A percentile compares a stretch with the other conserved stretches of the same genome.
phyloP scores from a whole-genome alignment of 2,797 vertebrate genomes.

The Phylloscopus collybita region DNA sequence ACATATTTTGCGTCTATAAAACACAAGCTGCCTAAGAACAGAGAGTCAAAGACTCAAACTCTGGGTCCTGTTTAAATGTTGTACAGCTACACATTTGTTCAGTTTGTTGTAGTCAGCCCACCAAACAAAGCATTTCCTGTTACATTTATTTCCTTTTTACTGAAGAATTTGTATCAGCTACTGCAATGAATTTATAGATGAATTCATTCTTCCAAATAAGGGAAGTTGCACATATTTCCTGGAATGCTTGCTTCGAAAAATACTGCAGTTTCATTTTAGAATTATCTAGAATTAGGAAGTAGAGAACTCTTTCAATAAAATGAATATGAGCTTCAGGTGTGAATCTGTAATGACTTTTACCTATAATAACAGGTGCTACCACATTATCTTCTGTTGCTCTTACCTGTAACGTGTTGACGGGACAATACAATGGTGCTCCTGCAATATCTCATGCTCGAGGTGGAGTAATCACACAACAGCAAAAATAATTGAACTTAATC shows the following conservation, averaged over 20 bases:
- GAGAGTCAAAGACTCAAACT: not conserved
- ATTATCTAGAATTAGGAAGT: not conserved
- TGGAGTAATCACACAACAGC: not conserved
- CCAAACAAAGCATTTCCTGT: not conserved
- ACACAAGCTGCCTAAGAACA: not conserved
- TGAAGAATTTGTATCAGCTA: not conserved
- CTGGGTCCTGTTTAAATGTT: not conserved
- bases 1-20: not conserved
- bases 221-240: not conserved
- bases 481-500: not conserved
- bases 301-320: not conserved
- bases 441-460: not conserved
- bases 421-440: not conserved
- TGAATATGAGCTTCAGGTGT: not conserved
- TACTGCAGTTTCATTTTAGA: not conserved
- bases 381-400: not conserved
- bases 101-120: not conserved
- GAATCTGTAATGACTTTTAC: not conserved
- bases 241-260: not conserved
- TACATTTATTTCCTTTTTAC: not conserved
- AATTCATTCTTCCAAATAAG: not conserved
- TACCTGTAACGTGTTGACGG: not conserved
- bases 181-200: not conserved
- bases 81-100: not conserved
- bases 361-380: not conserved